phyloP scores from a whole-genome alignment of 2,888 invertebrate genomes.

The Sesamia inferens region DNA sequence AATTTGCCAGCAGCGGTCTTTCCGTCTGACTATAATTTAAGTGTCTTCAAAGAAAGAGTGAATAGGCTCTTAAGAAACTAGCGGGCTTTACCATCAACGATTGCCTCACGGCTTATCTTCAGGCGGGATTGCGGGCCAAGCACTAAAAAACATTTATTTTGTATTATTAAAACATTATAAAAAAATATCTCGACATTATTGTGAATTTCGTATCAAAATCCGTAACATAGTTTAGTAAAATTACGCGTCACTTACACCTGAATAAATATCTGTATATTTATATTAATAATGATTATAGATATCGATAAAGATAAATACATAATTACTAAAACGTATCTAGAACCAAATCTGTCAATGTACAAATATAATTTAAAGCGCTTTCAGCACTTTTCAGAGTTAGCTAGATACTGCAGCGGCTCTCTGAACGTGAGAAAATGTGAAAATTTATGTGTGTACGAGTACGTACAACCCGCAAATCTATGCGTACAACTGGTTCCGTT shows the following conservation, averaged over 20 bases:
- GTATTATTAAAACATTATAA: too few species aligned
- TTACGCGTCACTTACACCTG: neutral
- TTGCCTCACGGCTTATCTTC: too few species aligned
- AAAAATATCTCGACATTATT: neutral
- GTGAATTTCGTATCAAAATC: neutral
- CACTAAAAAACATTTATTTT: too few species aligned
- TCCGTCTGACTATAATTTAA: too few species aligned
- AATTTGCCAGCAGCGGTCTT: too few species aligned
- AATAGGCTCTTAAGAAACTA: too few species aligned
- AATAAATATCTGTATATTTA: too few species aligned
- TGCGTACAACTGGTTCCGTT: conserved; percentile 23
- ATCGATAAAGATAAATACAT: neutral
- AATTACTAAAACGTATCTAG: neutral
- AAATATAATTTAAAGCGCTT: neutral
- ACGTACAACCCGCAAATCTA: conserved; percentile 6
- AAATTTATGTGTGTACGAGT: conserved; percentile 9
- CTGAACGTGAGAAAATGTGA: conserved; percentile 39
- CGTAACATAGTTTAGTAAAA: neutral
- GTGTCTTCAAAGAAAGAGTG: too few species aligned
- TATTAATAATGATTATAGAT: neutral
- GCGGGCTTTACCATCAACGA: too few species aligned
- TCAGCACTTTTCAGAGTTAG: neutral
- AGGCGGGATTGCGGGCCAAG: too few species aligned
- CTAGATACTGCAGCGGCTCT: neutral
- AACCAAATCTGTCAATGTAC: neutral